Evolutionary conservation across 2,888 invertebrate species (phyloP).

Genomic region (Aspidiotus rigidus): DNA sequence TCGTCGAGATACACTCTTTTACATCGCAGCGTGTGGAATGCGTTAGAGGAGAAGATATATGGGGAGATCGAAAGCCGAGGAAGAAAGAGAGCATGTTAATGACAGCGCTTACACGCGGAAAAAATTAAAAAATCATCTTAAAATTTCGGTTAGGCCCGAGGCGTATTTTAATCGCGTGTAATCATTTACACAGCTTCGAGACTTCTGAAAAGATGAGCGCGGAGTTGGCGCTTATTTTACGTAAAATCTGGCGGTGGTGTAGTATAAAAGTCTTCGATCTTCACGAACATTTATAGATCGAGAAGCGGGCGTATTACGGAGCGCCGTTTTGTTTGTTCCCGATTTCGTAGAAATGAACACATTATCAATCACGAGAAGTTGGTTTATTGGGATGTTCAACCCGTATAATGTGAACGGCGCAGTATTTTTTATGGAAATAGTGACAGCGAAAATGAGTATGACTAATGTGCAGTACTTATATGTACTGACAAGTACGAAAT

Average conservation of each 20-base stretch:
- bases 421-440: no score
- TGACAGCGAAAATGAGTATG: background rate
- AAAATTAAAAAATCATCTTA: background rate
- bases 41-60: background rate
- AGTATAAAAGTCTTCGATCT: no score
- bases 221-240: background rate
- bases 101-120: background rate
- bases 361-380: no score
- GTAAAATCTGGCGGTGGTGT: background rate
- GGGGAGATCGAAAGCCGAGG: background rate
- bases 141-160: constrained; percentile 3
- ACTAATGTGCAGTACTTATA: background rate
- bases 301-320: no score
- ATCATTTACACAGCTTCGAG: constrained; percentile 18
- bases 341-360: no score
- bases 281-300: no score
- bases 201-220: constrained; percentile 7
- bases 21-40: background rate
- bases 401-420: no score
- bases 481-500: background rate
- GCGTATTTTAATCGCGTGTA: constrained; percentile 27
- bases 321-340: no score
- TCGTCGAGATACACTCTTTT: constrained; percentile 18
- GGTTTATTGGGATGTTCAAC: no score
- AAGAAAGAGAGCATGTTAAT: background rate